Percentiles rank a stretch among this genome's conserved stretches.
Evolutionary conservation across 1,140 invertebrate genomes (phyloP).

Genomic region (Scaptomyza graminum): DNA sequence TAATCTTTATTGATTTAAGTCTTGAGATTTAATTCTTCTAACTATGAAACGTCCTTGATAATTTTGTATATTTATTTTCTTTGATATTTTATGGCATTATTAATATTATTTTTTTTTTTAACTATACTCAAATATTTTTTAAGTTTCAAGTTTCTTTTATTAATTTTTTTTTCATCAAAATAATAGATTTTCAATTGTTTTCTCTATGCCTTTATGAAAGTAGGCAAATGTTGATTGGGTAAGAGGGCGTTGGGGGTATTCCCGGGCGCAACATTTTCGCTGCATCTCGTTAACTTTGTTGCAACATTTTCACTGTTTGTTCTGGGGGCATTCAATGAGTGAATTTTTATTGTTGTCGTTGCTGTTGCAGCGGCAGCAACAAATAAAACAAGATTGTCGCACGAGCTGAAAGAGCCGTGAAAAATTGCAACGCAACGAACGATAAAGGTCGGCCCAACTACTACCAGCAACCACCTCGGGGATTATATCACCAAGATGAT

Average conservation of each 20-base stretch:
- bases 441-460: slow-evolving; percentile 16
- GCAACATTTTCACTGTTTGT: slow-evolving; percentile 10
- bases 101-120: no score
- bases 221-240: slow-evolving; percentile 28
- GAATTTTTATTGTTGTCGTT: slow-evolving; percentile 13
- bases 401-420: slow-evolving; percentile 20
- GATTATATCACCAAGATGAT: slow-evolving; percentile 43
- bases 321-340: slow-evolving; percentile 8
- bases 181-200: no score
- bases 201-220: no score
- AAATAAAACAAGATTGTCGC: slow-evolving; percentile 19
- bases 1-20: no score
- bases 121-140: no score
- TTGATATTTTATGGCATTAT: no score
- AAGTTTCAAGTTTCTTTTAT: no score
- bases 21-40: no score
- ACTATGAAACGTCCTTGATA: no score
- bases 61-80: no score
- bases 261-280: not conserved
- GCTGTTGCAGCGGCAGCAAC: not conserved
- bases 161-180: no score
- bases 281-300: slow-evolving; percentile 33
- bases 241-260: slow-evolving; percentile 10
- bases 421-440: slow-evolving; percentile 43
- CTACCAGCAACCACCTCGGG: slow-evolving; percentile 9